Base-by-base conservation (phyloP, 2,888 invertebrate genomes). In the Caprella mutica region DNA sequence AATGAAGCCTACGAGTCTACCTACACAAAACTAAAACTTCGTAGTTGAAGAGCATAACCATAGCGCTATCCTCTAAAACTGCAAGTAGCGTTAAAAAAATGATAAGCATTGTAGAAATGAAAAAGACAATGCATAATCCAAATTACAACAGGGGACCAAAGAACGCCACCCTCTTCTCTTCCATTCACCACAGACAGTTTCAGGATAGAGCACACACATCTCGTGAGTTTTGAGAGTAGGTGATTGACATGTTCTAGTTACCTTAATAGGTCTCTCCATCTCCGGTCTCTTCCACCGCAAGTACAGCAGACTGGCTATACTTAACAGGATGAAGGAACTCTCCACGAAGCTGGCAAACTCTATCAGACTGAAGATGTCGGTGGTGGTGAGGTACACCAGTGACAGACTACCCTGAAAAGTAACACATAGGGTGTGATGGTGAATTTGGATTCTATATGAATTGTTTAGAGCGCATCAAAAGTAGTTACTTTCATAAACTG, bases 311-410 rank as follows among this genome's bases (percentile, higher is more conserved):
- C 88, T 91, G 61, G 83, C 81, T 44, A 92, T 86, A 38, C 90
- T 87, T 30, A 90, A 72, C 71, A 86, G 86, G 48, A 91, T 89
- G 75, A 93, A 93, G 72, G 89, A 84, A 24, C 91, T 87, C 73
- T 93, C 93, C 42, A 92, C 90, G 68, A 92, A 88, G 56, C 86
- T 88, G 69, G 88, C 85, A 72, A 92, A 93, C 2, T 90, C 90
- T 68, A 93, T 92, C 53, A 93, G 77, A 26, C 84, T 80, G 68
- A 86, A 85, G 52, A 93, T 81, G 74, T 92, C 85, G 70, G 83
- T 83, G 5, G 86, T 85, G 59, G 84, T 81, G 68, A 93, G 74
- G 86, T 91, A 91, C 54, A 87, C 71, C 59, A 92, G 75, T 0
- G 91, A 91, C 61, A 92, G 76, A 64, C 83, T 70, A 74, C 87